Base-by-base conservation (phyloP, 2,113 vertebrate species). In the Camelus bactrianus region DNA sequence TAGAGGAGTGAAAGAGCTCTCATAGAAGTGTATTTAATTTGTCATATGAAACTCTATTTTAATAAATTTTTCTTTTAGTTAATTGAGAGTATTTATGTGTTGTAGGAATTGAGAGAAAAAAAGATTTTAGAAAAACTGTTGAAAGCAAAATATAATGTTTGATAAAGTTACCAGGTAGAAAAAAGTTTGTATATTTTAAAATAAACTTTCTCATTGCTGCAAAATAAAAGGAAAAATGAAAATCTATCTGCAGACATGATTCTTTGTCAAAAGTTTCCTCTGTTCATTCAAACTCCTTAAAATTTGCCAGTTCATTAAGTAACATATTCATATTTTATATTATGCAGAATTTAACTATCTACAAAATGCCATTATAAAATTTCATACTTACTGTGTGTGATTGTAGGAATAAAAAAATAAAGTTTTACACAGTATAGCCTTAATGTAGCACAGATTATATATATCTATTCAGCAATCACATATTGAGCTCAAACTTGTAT, bases 51-150 rank as follows among this genome's bases (percentile, higher is more conserved):
- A 56, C 83, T 69, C 7, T 73, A 82, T 70, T 83, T 69, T 64
- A 82, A 60, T 79, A 28, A 38, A 72, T 86, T 92, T 28, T 87
- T 92, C 26, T 86, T 92, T 92, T 54, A 72, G 2, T 80, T 65
- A 35, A 70, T 54, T 67, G 10, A 70, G n/a, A 79, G 4, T 82
- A 32, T 56, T 76, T 77, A 85, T n/a, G 3, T 35, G 26, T 92
- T 42, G 42, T 86, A 38, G 10, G 6, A 92, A 52, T 76, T 70
- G 30, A 91, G 35, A 65, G 19, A 22, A 80, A 12, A 72, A 91
- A 20, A 6, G 8, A 81, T 72, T 91, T 96, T 91, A 42, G 64
- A 70, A 3, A 56, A 86, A 46, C 2, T 2, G 28, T 52, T 69
- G 10, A 62, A 48, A 58, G 14, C 16, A 79, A 56, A 46, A 72